A percentile compares a stretch with the other conserved stretches of the same genome.
Conservation (phyloP, 2,113 vertebrate genomes). For the Lathamus discolor region DNA sequence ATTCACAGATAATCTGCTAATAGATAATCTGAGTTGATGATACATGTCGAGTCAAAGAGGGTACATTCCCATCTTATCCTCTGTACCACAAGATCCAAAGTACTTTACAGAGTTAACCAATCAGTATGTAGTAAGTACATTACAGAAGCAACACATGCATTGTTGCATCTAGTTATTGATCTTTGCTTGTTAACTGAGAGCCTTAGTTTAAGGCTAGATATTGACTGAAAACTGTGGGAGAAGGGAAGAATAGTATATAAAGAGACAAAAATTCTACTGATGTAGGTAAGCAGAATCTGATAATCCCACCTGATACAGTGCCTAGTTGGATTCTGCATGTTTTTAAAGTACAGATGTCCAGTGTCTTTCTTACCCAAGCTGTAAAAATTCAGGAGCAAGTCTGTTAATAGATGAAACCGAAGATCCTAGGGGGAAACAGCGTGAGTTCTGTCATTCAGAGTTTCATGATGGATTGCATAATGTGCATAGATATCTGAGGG, state of each 20-base stretch:
- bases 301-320: not conserved
- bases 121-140: not conserved
- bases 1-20: not conserved
- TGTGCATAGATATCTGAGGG: not conserved
- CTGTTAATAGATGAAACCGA: not conserved
- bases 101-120: not conserved
- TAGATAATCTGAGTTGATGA: not conserved
- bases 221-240: not conserved
- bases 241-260: not conserved
- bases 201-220: not conserved
- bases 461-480: not conserved
- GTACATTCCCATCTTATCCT: not conserved
- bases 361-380: not conserved
- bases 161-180: slow-evolving; percentile 14
- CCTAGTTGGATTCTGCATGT: not conserved
- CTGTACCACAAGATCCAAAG: not conserved
- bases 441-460: not conserved
- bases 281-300: not conserved
- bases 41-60: not conserved
- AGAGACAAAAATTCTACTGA: not conserved
- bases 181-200: not conserved
- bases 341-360: not conserved
- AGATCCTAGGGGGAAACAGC: not conserved
- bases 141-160: not conserved
- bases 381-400: not conserved